Evolutionary conservation across 2,888 invertebrate species (phyloP).

Genomic region (Drosophila paracracens): DNA sequence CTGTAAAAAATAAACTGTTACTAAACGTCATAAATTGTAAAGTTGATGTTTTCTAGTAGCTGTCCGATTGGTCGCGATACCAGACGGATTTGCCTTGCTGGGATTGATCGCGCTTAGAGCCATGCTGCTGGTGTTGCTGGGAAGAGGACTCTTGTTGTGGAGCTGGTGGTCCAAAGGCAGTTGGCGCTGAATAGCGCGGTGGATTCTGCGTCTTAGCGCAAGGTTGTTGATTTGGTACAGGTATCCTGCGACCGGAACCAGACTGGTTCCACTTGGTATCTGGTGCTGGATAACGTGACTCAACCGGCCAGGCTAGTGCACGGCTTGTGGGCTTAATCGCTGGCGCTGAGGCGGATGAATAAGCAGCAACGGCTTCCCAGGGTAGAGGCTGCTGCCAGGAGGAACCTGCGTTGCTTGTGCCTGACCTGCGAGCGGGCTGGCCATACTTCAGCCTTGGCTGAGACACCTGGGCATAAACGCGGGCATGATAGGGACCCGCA

Average conservation of each 20-base stretch:
- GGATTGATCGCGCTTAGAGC: constrained; percentile 5
- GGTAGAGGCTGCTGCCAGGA: constrained; percentile 55
- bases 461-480: neutral
- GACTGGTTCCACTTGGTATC: neutral
- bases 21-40: neutral
- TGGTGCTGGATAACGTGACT: constrained; percentile 1
- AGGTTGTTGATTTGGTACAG: neutral
- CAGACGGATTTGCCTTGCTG: neutral
- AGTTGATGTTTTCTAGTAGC: constrained; percentile 16
- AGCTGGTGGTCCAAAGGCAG: neutral
- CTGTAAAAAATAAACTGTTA: neutral
- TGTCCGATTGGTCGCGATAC: neutral
- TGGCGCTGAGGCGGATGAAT: constrained; percentile 27
- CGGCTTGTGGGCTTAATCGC: neutral
- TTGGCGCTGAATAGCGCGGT: neutral
- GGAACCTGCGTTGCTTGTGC: constrained; percentile 3
- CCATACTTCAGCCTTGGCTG: neutral
- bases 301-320: neutral
- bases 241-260: neutral
- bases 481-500: neutral
- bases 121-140: constrained; percentile 22
- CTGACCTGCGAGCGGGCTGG: neutral
- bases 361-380: constrained; percentile 46
- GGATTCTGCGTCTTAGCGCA: neutral
- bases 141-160: constrained; percentile 13